Evolutionary conservation across 2,888 invertebrate species (phyloP), one percentile per base, ranked within the genome.

Genomic region (Microplitis deprimator): DNA sequence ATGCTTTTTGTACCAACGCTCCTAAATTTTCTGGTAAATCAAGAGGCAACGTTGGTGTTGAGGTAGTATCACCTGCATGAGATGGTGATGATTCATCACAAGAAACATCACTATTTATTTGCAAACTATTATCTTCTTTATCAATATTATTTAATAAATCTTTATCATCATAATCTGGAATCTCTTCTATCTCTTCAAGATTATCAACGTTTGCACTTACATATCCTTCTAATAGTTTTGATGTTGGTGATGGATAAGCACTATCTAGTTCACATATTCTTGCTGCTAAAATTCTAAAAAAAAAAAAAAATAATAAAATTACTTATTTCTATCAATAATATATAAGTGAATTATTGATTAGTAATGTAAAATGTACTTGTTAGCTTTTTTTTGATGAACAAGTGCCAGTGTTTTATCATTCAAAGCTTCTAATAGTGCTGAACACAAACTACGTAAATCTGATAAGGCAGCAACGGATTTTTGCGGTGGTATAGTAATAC

Each of bases 361-460:
- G 29, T 29, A 29, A 29, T 4, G 4, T 29, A 29, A 29, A 5
- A 73, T 81, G 81, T 76, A 88, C 85, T 87, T 91, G 89, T 97
- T 97, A 5, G 96, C 95, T 90, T 96, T 95, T 85, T 95, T 93
- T 85, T 96, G 96, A 90, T 97, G 97, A 80, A 94, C 93, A 40
- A 97, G 90, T 1, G 96, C 96, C 77, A 96, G 91, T 70, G 94
- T 95, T 90, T 97, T 97, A 87, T 97, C 97, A 89, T 95, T 96
- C 60, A 97, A 91, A 68, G 96, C 94, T 87, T 97, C 97, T 83
- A 97, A 91, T 61, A 97, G 90, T 6, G 96, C 96, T 73, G 94
- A 91, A 82, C 96, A 95, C 17, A 97, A 90, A 1, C 95, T 94
- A 84, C 95, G 94, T 65, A 96, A 90, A 89, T 97, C 96, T 13